Percentiles rank a stretch among this genome's conserved stretches.
Evolutionary conservation across 2,888 invertebrate species (phyloP).

Genomic region (Chironomus tentans): DNA sequence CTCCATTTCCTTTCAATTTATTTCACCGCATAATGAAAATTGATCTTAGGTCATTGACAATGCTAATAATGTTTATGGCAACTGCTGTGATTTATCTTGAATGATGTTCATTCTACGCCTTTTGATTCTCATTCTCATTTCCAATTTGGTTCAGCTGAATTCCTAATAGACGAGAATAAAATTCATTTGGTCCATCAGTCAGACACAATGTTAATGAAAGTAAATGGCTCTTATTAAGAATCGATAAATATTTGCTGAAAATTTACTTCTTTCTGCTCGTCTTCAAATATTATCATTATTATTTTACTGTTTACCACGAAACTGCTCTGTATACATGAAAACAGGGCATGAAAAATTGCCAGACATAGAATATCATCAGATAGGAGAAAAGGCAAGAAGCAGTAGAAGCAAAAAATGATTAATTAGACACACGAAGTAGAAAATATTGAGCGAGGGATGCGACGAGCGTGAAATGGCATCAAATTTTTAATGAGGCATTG

Average conservation of each 20-base stretch:
- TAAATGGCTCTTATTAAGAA: background rate
- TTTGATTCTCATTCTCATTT: background rate
- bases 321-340: background rate
- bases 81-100: background rate
- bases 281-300: background rate
- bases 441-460: background rate
- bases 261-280: background rate
- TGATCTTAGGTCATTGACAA: background rate
- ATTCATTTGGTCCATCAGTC: background rate
- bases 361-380: background rate
- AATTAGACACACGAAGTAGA: slow-evolving; percentile 11
- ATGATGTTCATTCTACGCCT: background rate
- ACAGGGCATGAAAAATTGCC: slow-evolving; percentile 5
- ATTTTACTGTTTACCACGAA: background rate
- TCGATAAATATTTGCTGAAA: background rate
- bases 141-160: background rate
- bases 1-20: too few species aligned
- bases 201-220: background rate
- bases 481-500: slow-evolving; percentile 2
- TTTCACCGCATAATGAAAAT: background rate
- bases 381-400: background rate
- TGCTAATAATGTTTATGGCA: background rate
- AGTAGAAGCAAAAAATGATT: background rate
- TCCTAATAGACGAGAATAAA: background rate
- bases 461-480: background rate